Percentiles rank a stretch among this genome's conserved stretches.
Conservation (phyloP, 2,797 vertebrate species). For the Liasis olivaceus region DNA sequence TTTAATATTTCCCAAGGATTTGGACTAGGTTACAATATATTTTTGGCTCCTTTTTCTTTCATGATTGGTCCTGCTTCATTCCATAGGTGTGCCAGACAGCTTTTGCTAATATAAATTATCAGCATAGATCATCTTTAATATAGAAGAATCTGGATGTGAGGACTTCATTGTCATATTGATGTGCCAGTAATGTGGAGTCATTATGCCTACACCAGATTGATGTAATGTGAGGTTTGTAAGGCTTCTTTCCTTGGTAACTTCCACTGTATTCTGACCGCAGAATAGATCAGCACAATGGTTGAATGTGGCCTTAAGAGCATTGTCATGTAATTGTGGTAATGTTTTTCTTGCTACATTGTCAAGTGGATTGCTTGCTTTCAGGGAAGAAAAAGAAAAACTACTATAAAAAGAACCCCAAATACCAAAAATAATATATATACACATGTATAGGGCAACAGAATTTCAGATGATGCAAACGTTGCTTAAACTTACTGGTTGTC, state of each 20-base stretch:
- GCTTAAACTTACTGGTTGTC: not conserved
- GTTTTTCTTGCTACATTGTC: not conserved
- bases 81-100: not conserved
- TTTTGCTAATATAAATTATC: slow-evolving; percentile 46
- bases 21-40: not conserved
- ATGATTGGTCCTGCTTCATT: not conserved
- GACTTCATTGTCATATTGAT: not conserved
- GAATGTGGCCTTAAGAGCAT: not conserved
- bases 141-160: not conserved
- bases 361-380: slow-evolving; percentile 15
- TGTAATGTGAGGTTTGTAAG: not conserved
- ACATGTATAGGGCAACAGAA: not conserved
- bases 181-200: not conserved
- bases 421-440: not conserved
- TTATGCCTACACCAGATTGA: not conserved
- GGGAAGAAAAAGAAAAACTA: not conserved
- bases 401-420: not conserved
- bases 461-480: not conserved
- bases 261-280: not conserved
- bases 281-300: not conserved
- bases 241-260: not conserved
- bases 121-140: not conserved
- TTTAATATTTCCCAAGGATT: not conserved
- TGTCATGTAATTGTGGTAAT: not conserved
- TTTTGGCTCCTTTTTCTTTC: not conserved